Conservation (phyloP, 1,140 invertebrate species). For the Archegozetes longisetosus region DNA sequence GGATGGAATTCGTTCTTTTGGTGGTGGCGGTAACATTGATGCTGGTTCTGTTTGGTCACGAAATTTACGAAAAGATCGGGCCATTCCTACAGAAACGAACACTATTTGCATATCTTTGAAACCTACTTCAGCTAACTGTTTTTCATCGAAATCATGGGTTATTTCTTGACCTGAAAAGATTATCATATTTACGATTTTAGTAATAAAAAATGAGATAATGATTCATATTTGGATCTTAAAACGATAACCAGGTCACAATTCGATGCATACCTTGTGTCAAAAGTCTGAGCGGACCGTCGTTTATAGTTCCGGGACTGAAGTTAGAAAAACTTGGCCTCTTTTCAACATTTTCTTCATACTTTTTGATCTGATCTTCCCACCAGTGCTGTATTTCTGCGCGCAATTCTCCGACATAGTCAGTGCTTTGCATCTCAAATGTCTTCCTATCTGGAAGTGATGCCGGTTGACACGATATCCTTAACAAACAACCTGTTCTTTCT, state of each 20-base stretch:
- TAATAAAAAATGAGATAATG: not conserved
- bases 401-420: constrained; percentile 72
- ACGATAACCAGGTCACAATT: not conserved
- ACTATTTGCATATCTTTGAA: constrained; percentile 67
- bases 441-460: constrained; percentile 55
- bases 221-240: constrained; percentile 1
- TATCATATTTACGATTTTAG: no score
- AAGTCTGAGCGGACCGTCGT: constrained; percentile 10
- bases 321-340: not conserved
- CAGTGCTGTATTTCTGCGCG: constrained; percentile 82
- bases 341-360: not conserved
- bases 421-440: constrained; percentile 51
- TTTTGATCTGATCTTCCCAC: constrained; percentile 44
- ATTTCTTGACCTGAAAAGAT: constrained; percentile 58
- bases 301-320: not conserved
- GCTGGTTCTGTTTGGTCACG: constrained; percentile 25
- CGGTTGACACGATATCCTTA: constrained; percentile 64
- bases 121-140: constrained; percentile 67
- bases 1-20: constrained; percentile 63
- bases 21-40: constrained; percentile 38
- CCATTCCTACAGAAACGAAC: constrained; percentile 69
- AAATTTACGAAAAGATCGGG: constrained; percentile 44
- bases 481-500: constrained; percentile 36
- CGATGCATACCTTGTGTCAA: no score
- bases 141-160: constrained; percentile 81